Conservation (phyloP, 1,140 invertebrate genomes). For the Agrilus planipennis region DNA sequence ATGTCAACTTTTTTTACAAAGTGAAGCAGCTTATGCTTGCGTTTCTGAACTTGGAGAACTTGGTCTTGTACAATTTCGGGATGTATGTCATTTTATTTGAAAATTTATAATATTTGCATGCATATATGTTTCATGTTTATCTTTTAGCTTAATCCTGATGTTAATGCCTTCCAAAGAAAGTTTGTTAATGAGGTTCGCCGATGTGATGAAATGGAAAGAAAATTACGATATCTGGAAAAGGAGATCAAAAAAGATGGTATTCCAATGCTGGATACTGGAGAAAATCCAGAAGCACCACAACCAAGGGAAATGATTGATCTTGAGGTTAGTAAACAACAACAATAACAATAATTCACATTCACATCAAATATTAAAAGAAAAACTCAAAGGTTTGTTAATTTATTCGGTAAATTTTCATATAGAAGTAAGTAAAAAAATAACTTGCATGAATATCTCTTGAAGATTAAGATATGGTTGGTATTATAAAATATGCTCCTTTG, state of each 20-base stretch:
- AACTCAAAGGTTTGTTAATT: background rate
- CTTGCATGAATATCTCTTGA: too few species aligned
- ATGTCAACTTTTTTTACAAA: constrained; percentile 82
- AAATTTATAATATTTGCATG: constrained; percentile 2
- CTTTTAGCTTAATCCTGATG: constrained; percentile 77
- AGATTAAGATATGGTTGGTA: too few species aligned
- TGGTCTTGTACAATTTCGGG: constrained; percentile 85
- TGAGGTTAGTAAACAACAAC: too few species aligned
- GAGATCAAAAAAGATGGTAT: constrained; percentile 97
- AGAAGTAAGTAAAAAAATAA: too few species aligned
- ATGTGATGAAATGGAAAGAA: constrained; percentile 94
- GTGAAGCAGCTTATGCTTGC: constrained; percentile 87
- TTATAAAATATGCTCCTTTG: too few species aligned
- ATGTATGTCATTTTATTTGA: constrained; percentile 50
- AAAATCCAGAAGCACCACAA: constrained; percentile 95
- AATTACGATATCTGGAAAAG: constrained; percentile 90
- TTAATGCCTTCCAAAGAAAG: constrained; percentile 91
- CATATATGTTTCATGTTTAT: background rate
- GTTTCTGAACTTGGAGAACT: constrained; percentile 87
- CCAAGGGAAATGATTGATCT: constrained; percentile 99
- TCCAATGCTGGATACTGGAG: constrained; percentile 92
- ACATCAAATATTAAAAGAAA: background rate
- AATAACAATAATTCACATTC: background rate
- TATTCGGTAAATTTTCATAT: too few species aligned
- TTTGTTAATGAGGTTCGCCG: constrained; percentile 90